These are phyloP conservation scores for Perccottus glenii DNA, from an alignment of 2,113 vertebrate genomes.

Conservation along the genomic window DNA sequence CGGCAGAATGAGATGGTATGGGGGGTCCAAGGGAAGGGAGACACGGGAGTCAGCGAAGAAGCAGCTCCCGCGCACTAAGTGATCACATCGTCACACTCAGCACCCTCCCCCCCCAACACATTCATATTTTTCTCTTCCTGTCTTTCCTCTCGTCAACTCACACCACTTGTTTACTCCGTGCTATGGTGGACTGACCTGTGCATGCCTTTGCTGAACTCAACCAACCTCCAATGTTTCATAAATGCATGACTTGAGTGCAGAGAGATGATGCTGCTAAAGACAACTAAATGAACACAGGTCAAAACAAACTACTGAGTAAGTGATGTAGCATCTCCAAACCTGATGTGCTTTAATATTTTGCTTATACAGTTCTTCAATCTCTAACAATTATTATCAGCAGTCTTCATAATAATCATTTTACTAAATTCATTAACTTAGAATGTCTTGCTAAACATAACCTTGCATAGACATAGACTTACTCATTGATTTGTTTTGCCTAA, in stretches of 20 bases:
- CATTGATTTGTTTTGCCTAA: conserved; percentile 9
- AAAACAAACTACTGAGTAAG: conserved; percentile 27
- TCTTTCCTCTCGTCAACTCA: conserved; percentile 54
- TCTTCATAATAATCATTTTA: not conserved
- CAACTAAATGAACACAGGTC: conserved; percentile 50
- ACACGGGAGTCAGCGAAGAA: conserved; percentile 74
- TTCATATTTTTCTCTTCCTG: conserved; percentile 33
- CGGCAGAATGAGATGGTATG: conserved; percentile 83
- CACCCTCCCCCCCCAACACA: conserved; percentile 55
- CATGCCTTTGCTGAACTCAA: conserved; percentile 75
- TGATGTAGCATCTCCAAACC: conserved; percentile 27
- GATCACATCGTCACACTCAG: conserved; percentile 67
- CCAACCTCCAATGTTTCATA: conserved; percentile 43
- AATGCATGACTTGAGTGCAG: conserved; percentile 74
- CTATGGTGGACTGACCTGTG: conserved; percentile 75
- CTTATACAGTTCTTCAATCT: not conserved
- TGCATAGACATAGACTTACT: not conserved
- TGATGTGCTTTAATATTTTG: not conserved
- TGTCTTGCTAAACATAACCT: too few species aligned
- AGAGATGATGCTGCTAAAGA: conserved; percentile 70
- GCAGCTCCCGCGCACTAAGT: conserved; percentile 69
- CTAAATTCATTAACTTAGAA: too few species aligned
- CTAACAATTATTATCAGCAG: not conserved
- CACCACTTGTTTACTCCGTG: conserved; percentile 51
- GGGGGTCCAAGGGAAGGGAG: conserved; percentile 78